Percentiles rank a stretch among this genome's conserved stretches.
Conservation (phyloP, 2,113 vertebrate genomes). For the Uropsilus gracilis region DNA sequence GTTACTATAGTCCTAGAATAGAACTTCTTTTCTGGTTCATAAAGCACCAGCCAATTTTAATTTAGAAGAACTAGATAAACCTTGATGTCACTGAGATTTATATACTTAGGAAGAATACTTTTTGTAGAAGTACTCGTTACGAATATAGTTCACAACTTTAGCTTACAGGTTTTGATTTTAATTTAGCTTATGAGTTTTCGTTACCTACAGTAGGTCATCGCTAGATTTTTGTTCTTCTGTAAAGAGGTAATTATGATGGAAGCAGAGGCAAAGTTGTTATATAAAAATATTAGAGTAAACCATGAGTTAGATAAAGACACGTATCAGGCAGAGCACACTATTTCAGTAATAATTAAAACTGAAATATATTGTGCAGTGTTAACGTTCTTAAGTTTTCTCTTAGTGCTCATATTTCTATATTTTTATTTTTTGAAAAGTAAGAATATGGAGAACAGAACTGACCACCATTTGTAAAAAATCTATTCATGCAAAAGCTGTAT, state of each 20-base stretch:
- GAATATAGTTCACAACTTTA: neutral
- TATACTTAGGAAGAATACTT: neutral
- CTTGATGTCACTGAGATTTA: constrained; percentile 18
- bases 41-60: neutral
- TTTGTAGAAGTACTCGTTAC: neutral
- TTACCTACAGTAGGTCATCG: neutral
- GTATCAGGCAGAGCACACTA: neutral
- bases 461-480: neutral
- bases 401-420: constrained; percentile 5
- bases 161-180: no score
- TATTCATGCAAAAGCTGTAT: constrained; percentile 14
- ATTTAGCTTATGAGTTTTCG: neutral
- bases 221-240: neutral
- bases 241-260: neutral
- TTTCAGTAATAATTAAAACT: constrained; percentile 18
- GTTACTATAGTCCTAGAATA: neutral
- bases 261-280: neutral
- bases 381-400: constrained; percentile 32
- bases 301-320: neutral
- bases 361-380: neutral
- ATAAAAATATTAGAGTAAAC: neutral
- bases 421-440: constrained; percentile 22
- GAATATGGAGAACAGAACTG: neutral
- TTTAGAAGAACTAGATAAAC: neutral
- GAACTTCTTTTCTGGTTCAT: neutral